Base-by-base conservation (phyloP, 1,140 invertebrate species). In the Neodiprion fabricii region DNA sequence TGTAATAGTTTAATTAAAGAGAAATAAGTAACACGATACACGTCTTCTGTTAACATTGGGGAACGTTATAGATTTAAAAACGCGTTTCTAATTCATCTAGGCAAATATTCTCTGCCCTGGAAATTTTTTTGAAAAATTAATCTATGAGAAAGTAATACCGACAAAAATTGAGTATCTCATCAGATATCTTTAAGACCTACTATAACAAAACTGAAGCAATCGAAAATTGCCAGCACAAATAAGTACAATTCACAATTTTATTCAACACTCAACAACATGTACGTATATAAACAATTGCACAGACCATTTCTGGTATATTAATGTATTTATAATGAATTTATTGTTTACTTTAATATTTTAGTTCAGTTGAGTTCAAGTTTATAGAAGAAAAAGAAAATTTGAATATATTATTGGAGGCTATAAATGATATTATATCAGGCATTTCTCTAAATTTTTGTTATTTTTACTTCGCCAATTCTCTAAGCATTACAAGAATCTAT, bases 271-370 rank as follows among this genome's bases (percentile, higher is more conserved):
- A 75, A 66, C 74, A 75, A 75, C 74, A 72, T 71, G 53, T 67
- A 75, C 68, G 71, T 75, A 75, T 72, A 75, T 65, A 75, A 76
- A 76, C 75, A 76, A 73, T 73, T 61, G 53, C 28, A 53, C 53
- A 72, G 23, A 76, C 71, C 40, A 4, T 14, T 12, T 61, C n/a
- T 61, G 11, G 9, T 61, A 61, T 61, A 61, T 61, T 61, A 61
- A 1, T 61, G 53, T 40, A 40, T 61, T 61, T 9, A 61, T 61
- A 61, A 14, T 0, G 28, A 61, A 61, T 61, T 61, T 61, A 12
- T 12, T 61, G 4, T 61, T 61, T 17, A 61, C n/a, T 61, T 61
- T 61, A 61, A 61, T 61, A 40, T 40, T 14, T 61, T 61, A 61
- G 53, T 61, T 61, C 11, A 61, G 53, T 14, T 17, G n/a, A 61